Percentiles rank a stretch among this genome's conserved stretches.
Evolutionary conservation across 2,888 invertebrate species (phyloP).

Genomic region (Caenorhabditis sinica): DNA sequence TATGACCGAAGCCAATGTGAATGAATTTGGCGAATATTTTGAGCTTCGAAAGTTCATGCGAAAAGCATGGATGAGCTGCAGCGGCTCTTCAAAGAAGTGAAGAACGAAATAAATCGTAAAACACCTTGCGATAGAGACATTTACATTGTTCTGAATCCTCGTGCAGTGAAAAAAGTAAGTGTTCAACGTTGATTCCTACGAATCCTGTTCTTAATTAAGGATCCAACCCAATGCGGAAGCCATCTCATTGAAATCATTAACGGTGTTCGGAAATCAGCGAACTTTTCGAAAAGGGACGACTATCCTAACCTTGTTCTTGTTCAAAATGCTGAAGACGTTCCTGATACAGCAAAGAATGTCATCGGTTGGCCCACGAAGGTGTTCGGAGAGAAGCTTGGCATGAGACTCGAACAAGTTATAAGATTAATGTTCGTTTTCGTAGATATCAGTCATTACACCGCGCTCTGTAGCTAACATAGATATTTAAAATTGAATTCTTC

Average conservation of each 20-base stretch:
- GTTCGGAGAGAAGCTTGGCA: not conserved
- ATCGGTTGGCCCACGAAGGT: not conserved
- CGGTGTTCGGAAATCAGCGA: not conserved
- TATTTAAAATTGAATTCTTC: too few relatives aligned
- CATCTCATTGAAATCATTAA: not conserved
- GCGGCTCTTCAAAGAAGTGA: not conserved
- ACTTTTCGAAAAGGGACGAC: not conserved
- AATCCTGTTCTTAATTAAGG: not conserved
- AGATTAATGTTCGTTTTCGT: not conserved
- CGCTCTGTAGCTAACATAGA: too few relatives aligned
- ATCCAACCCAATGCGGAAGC: not conserved
- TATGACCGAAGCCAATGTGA: too few relatives aligned
- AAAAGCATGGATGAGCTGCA: not conserved
- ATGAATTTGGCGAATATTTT: not conserved
- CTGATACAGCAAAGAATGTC: not conserved
- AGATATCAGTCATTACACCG: too few relatives aligned
- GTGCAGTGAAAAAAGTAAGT: not conserved
- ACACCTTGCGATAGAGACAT: not conserved
- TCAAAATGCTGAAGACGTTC: not conserved
- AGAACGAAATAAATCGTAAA: not conserved
- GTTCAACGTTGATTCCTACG: too few relatives aligned
- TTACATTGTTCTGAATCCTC: not conserved
- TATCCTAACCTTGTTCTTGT: conserved; percentile 17
- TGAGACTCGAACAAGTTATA: not conserved
- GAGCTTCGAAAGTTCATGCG: not conserved